Conservation (phyloP, 2,797 vertebrate species). For the Lophotriccus pileatus region DNA sequence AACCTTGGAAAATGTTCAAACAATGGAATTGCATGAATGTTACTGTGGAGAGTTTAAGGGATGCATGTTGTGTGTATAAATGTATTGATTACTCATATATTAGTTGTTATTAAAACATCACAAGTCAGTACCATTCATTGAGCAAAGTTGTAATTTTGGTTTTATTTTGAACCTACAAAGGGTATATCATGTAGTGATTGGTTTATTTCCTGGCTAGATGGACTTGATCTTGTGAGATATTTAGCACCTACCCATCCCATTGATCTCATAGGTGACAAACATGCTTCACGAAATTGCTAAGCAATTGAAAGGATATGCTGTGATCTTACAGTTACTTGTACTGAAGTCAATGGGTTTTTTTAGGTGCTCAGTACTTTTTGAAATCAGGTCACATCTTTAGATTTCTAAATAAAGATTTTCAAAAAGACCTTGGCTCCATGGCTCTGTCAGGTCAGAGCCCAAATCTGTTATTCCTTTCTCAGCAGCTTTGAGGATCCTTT, state of each 20-base stretch:
- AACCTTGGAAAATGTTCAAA: conserved; percentile 10
- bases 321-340: not conserved
- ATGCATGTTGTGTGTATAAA: conserved; percentile 12
- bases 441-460: conserved; percentile 13
- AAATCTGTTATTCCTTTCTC: conserved; percentile 7
- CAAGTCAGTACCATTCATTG: not conserved
- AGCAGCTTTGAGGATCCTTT: conserved; percentile 2
- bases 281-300: not conserved
- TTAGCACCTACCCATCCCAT: not conserved
- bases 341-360: not conserved
- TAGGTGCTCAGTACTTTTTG: not conserved
- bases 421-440: conserved; percentile 5
- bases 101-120: not conserved
- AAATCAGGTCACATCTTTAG: conserved; percentile 41
- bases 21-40: not conserved
- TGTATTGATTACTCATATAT: not conserved
- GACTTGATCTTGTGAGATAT: not conserved
- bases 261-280: not conserved
- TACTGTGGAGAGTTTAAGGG: conserved; percentile 5
- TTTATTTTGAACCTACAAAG: not conserved
- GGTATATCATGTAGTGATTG: not conserved
- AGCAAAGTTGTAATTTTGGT: not conserved
- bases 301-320: not conserved
- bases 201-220: conserved; percentile 39
- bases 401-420: conserved; percentile 49